Evolutionary conservation across 2,888 invertebrate genomes (phyloP).

Genomic region (Coremacera marginata): DNA sequence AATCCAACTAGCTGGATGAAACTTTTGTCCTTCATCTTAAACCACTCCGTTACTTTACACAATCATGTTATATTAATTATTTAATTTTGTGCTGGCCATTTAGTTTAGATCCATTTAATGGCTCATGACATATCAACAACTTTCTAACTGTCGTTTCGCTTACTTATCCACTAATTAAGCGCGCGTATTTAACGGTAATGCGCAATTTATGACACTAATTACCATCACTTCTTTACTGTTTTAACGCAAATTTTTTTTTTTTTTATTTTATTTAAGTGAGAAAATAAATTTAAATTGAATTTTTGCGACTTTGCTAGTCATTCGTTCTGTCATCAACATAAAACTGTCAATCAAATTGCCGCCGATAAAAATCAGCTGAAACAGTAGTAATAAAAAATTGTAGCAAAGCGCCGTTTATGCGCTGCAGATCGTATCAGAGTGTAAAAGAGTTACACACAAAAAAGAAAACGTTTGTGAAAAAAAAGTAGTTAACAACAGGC

Average conservation of each 20-base stretch:
- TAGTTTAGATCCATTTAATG: too few relatives aligned
- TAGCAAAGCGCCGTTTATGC: neutral
- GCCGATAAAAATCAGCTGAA: conserved; percentile 18
- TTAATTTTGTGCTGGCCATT: too few relatives aligned
- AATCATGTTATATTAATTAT: too few relatives aligned
- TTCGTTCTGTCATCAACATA: conserved; percentile 12
- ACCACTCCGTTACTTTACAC: too few relatives aligned
- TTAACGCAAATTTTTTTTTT: neutral
- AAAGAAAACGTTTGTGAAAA: neutral
- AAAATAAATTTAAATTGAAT: too few relatives aligned
- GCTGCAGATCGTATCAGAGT: neutral
- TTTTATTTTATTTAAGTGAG: neutral
- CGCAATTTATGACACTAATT: neutral
- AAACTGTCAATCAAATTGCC: conserved; percentile 14
- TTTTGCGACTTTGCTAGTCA: too few relatives aligned
- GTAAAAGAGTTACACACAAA: neutral
- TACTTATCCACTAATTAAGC: too few relatives aligned
- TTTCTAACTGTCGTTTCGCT: too few relatives aligned
- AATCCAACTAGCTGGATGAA: neutral
- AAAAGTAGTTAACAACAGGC: neutral
- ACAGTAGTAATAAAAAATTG: neutral
- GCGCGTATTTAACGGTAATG: neutral
- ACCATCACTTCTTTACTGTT: neutral
- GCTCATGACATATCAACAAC: too few relatives aligned
- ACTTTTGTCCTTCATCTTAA: neutral